phyloP scores from a whole-genome alignment of 2,888 invertebrate species.

The Lepetodrilus schrolli region DNA sequence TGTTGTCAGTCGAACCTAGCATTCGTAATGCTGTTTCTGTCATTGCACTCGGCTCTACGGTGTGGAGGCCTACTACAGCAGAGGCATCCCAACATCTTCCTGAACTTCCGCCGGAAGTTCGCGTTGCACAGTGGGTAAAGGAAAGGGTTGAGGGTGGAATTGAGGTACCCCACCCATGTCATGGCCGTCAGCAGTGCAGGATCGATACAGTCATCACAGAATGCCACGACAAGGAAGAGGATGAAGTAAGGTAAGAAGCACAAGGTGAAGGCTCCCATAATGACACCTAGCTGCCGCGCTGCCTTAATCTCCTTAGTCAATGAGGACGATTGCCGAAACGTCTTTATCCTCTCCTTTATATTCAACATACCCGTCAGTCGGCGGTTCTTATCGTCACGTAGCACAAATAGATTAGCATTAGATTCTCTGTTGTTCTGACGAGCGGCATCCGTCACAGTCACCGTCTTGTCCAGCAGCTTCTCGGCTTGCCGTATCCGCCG shows the following conservation, averaged over 20 bases:
- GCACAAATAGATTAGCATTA: conserved; percentile 43
- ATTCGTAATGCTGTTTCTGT: conserved; percentile 57
- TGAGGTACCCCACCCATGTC: conserved; percentile 78
- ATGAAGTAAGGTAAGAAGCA: conserved; percentile 81
- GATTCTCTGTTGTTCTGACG: conserved; percentile 30
- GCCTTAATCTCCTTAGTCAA: conserved; percentile 76
- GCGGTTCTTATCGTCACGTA: conserved; percentile 53
- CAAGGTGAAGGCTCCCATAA: conserved; percentile 79
- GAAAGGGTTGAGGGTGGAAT: conserved; percentile 78
- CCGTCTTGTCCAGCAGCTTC: conserved; percentile 55
- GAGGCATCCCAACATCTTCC: conserved; percentile 61
- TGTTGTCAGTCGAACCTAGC: conserved; percentile 58
- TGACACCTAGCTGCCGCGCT: conserved; percentile 79
- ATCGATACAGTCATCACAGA: conserved; percentile 76
- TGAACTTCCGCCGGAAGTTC: conserved; percentile 76
- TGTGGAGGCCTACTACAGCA: conserved; percentile 25
- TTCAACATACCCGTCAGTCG: conserved; percentile 51
- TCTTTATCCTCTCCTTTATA: conserved; percentile 57
- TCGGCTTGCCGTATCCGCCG: conserved; percentile 54
- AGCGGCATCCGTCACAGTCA: conserved; percentile 43
- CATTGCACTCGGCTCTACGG: conserved; percentile 38
- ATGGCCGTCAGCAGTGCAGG: conserved; percentile 75
- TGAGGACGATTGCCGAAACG: conserved; percentile 65
- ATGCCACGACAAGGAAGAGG: conserved; percentile 78
- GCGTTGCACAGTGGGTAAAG: conserved; percentile 78